phyloP scores from a whole-genome alignment of 2,888 invertebrate genomes.

The Amiota communis region DNA sequence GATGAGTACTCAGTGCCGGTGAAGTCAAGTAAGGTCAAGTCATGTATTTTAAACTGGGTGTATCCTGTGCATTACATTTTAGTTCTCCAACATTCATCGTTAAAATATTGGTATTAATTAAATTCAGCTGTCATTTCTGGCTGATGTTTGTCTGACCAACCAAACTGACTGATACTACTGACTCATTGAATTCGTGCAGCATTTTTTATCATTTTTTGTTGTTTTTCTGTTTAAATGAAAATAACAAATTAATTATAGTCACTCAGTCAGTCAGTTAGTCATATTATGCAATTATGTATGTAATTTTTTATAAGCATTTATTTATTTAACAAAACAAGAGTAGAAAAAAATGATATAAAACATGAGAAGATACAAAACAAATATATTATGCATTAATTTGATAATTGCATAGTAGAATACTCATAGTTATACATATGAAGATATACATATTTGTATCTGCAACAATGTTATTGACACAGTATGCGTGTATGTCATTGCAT shows the following conservation, averaged over 20 bases:
- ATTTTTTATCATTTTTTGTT: neutral
- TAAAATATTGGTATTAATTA: constrained; percentile 55
- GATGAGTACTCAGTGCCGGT: constrained; percentile 18
- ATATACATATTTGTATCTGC: neutral
- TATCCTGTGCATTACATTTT: neutral
- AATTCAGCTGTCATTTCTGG: constrained; percentile 25
- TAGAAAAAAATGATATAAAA: no score
- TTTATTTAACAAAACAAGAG: constrained; percentile 9
- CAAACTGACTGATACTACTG: no score
- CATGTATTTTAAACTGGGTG: constrained; percentile 8
- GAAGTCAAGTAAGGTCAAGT: constrained; percentile 34
- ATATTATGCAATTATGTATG: constrained; percentile 34
- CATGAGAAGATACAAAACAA: no score
- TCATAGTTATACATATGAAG: no score
- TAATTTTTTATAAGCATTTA: constrained; percentile 50
- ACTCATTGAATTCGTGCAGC: no score
- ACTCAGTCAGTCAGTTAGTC: constrained; percentile 22
- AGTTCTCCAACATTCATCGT: neutral
- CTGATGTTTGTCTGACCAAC: neutral
- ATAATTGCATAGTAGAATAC: constrained; percentile 54
- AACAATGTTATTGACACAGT: constrained; percentile 15
- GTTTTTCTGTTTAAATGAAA: neutral
- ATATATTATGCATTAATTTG: constrained; percentile 53
- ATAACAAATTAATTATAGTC: constrained; percentile 59
- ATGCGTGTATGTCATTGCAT: constrained; percentile 42